phyloP scores from a whole-genome alignment of 2,797 vertebrate genomes.

The Notolabrus celidotus region DNA sequence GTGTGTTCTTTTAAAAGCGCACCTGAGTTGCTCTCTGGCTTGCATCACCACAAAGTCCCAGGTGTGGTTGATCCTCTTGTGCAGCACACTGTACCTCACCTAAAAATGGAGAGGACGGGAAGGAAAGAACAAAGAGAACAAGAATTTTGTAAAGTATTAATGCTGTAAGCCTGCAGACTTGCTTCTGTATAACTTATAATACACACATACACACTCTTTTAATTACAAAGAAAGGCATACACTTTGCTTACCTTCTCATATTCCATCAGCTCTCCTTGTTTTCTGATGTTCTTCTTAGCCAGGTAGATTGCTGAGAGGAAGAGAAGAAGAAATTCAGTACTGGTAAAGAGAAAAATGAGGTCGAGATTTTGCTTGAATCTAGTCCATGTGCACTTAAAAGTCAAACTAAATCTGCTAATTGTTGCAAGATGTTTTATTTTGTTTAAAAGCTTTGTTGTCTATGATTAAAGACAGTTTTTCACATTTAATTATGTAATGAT shows the following conservation, averaged over 20 bases:
- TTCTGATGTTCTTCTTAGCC: constrained; percentile 96
- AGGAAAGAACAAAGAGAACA: neutral
- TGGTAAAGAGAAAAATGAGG: neutral
- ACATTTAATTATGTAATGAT: neutral
- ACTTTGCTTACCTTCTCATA: constrained; percentile 91
- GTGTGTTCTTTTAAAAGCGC: constrained; percentile 2
- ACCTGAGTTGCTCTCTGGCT: constrained; percentile 96
- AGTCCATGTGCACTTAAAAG: neutral
- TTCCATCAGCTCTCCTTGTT: constrained; percentile 90
- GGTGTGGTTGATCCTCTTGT: constrained; percentile 93
- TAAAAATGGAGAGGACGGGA: constrained; percentile 56
- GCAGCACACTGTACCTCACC: constrained; percentile 91
- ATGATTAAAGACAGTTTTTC: neutral
- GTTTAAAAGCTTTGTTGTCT: too few species aligned
- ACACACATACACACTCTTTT: neutral
- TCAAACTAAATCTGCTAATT: neutral
- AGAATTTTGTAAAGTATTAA: constrained; percentile 6
- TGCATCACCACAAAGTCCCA: constrained; percentile 99
- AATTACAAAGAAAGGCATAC: neutral
- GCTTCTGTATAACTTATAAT: constrained; percentile 25
- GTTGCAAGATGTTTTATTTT: too few species aligned
- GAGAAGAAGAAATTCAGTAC: neutral
- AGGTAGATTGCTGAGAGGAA: constrained; percentile 90
- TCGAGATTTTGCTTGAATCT: neutral
- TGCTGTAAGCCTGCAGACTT: constrained; percentile 6